Evolutionary conservation across 2,797 vertebrate species (phyloP), one percentile per base, ranked within the genome.

Genomic region (Halcyon chelicuti): DNA sequence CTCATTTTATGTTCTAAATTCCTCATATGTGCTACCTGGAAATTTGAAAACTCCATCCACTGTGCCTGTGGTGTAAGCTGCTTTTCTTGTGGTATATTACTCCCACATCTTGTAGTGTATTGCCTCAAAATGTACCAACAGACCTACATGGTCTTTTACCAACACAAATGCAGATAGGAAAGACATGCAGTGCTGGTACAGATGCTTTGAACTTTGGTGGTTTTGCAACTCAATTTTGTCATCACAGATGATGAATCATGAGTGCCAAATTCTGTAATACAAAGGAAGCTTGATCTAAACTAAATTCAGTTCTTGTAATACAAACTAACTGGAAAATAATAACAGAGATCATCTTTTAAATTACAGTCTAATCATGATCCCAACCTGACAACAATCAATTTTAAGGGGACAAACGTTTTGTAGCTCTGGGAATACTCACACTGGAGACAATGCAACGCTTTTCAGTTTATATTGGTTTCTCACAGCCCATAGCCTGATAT

Each of bases 401-500:
- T 79, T 58, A 76, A 72, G 42, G 23, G 39, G 13, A 52, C 22
- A 80, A 94, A 89, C 2, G 4, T 76, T 90, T 88, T 85, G 47
- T 74, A 78, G 63, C 21, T 84, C 80, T 81, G 57, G 33, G 61
- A 78, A 70, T 71, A 77, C 18, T 78, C 23, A n/a, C 10, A 26
- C 10, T 72, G 49, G 40, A 85, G 57, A 70, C 61, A 94, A 79
- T 61, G 29, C 22, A 76, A 79, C 44, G 52, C 8, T 84, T 29
- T 86, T 88, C 75, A 87, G 82, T 94, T 92, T 55, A 63, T 35
- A 81, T 54, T 47, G 29, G n/a, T 65, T 86, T 88, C 68, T 81
- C 42, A 82, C 17, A 92, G 26, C 47, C 55, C 28, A 33, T 57
- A 73, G 28, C 57, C 21, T 90, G 46, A 78, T 93, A 74, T 76